Base-by-base conservation (phyloP, 1,140 invertebrate genomes). In the Archegozetes longisetosus region DNA sequence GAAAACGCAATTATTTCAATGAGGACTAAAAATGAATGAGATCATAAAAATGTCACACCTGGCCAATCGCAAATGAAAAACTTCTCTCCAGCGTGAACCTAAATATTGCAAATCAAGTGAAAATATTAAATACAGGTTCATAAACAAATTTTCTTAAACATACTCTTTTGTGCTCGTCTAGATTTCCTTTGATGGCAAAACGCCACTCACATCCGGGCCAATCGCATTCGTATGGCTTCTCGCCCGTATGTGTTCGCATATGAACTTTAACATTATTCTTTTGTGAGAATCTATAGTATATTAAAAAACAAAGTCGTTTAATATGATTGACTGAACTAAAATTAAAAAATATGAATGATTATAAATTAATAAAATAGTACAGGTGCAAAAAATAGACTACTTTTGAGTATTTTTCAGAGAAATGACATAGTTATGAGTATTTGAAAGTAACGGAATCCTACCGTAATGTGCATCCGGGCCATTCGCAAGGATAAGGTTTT, bases 51-150 rank as follows among this genome's bases (percentile, higher is more conserved):
- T 40, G 32, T 9, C 32, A 40, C 17, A 40, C 60, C 60, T 2
- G 60, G 60, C 25, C 27, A 61, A 27, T 80, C 78, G 68, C 88
- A 92, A 53, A 77, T 74, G 67, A 82, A 87, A 0, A 84, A 84
- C 55, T 81, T 78, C 56, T 82, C 82, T 0, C 82, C 77, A 0
- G 79, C 79, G 63, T 92, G 88, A n/a, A 81, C 74, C 3, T 79
- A 77, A 69, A 84, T 73, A 69, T 92, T 88, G 85, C 22, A 86
- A 88, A 23, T 64, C 14, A 66, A 29, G 20, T 58, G 48, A 47
- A 50, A 53, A 13, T 52, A 55, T 56, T 57, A 46, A 23, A 29
- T 57, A 50, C 3, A 2, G 17, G 3, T 20, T 25, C 1, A 46
- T 20, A 51, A 57, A 48, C 13, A 25, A 57, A 48, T 47, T 29